Evolutionary conservation across 1,140 invertebrate species (phyloP).

Genomic region (Arctopsyche grandis): DNA sequence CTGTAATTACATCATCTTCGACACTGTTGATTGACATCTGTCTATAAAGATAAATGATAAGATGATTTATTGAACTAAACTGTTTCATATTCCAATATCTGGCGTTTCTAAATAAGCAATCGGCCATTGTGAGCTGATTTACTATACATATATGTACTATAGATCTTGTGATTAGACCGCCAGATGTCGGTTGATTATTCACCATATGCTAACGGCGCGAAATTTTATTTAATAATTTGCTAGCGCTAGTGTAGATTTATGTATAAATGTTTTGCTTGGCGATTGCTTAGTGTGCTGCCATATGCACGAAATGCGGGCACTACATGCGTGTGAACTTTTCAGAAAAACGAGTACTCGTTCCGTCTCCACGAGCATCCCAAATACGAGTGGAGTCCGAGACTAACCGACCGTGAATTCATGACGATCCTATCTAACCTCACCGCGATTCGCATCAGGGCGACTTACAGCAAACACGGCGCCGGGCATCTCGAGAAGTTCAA

Average conservation of each 20-base stretch:
- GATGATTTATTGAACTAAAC: no score
- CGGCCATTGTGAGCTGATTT: no score
- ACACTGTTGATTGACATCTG: no score
- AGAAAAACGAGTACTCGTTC: constrained; percentile 82
- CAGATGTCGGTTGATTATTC: no score
- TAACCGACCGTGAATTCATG: constrained; percentile 89
- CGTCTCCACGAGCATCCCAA: constrained; percentile 89
- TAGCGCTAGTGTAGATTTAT: not conserved
- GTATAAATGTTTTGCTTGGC: not conserved
- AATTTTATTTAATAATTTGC: not conserved
- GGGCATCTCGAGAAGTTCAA: constrained; percentile 91
- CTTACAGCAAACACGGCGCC: constrained; percentile 84
- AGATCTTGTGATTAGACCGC: no score
- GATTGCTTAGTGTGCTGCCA: not conserved
- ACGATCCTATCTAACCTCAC: constrained; percentile 93
- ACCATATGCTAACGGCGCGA: no score
- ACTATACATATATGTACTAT: not conserved
- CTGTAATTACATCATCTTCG: no score
- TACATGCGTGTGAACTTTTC: constrained; percentile 47
- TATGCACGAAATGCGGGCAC: not conserved
- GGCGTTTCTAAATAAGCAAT: no score
- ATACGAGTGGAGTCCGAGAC: constrained; percentile 91
- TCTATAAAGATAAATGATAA: no score
- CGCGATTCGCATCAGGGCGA: constrained; percentile 92
- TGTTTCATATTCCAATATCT: no score